Conservation (phyloP, 2,113 vertebrate species). For the Cervus canadensis region DNA sequence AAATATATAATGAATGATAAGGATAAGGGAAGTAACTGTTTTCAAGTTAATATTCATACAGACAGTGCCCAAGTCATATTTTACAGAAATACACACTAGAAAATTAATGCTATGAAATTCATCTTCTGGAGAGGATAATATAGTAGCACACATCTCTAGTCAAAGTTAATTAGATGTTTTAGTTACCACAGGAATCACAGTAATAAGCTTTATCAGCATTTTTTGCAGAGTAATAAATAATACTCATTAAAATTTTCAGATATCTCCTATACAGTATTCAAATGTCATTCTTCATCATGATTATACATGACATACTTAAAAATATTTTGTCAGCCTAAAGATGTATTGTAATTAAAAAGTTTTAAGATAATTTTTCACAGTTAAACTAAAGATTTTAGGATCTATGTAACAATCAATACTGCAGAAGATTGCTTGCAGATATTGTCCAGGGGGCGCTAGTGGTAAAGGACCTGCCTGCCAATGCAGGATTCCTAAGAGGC, state of each 20-base stretch:
- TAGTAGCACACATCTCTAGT: slow-evolving; percentile 45
- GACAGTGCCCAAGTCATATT: slow-evolving; percentile 32
- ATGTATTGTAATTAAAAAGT: neutral
- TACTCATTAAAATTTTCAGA: slow-evolving; percentile 60
- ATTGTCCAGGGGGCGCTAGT: neutral
- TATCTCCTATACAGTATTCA: slow-evolving; percentile 47
- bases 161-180: slow-evolving; percentile 71
- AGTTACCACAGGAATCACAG: slow-evolving; percentile 47
- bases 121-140: neutral
- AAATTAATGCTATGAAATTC: neutral
- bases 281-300: slow-evolving; percentile 49
- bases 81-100: slow-evolving; percentile 52
- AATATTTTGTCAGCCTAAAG: slow-evolving; percentile 52
- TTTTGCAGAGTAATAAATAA: slow-evolving; percentile 49
- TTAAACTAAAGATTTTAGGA: neutral
- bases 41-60: slow-evolving; percentile 19
- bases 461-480: neutral
- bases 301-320: neutral
- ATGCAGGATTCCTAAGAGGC: neutral
- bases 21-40: slow-evolving; percentile 13
- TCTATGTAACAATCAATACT: neutral
- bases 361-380: slow-evolving; percentile 6
- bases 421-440: neutral
- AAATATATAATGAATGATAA: neutral
- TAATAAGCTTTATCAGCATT: slow-evolving; percentile 63